These are phyloP conservation scores for Calypte anna DNA, from an alignment of 2,113 vertebrate species.

Conservation along the genomic window DNA sequence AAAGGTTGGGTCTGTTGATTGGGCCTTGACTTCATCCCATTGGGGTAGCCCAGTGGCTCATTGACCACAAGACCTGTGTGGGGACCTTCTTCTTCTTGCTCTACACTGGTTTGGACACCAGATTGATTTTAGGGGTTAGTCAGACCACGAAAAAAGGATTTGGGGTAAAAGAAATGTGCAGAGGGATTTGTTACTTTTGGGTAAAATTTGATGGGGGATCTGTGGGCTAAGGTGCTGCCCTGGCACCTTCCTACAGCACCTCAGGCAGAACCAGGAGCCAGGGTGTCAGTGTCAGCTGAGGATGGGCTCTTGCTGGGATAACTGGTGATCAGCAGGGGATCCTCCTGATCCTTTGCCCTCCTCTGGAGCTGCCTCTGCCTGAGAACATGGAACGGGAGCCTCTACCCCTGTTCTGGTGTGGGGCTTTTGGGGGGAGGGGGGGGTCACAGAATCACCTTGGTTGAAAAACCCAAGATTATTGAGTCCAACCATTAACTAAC, in stretches of 20 bases:
- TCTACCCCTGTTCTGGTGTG: accelerated
- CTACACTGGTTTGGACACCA: background rate
- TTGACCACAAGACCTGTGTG: accelerated
- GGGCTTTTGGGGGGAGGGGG: background rate
- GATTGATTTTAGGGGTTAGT: background rate
- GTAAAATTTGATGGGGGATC: background rate
- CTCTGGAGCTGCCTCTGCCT: too few relatives aligned
- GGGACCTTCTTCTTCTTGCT: background rate
- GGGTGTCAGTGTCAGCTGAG: accelerated
- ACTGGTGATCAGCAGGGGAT: background rate
- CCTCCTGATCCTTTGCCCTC: background rate
- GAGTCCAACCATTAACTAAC: too few relatives aligned
- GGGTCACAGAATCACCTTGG: too few relatives aligned
- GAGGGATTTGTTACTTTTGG: background rate
- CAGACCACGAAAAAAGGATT: background rate
- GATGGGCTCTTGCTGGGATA: background rate
- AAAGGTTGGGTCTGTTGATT: background rate
- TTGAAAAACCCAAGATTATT: too few relatives aligned
- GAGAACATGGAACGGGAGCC: background rate
- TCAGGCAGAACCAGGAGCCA: background rate
- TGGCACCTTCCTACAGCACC: accelerated
- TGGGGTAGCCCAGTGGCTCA: background rate
- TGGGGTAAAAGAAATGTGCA: background rate
- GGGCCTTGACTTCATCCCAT: background rate
- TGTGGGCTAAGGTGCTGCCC: background rate